Evolutionary conservation across 2,888 invertebrate genomes (phyloP).

Genomic region (Tenthredo mesomela): DNA sequence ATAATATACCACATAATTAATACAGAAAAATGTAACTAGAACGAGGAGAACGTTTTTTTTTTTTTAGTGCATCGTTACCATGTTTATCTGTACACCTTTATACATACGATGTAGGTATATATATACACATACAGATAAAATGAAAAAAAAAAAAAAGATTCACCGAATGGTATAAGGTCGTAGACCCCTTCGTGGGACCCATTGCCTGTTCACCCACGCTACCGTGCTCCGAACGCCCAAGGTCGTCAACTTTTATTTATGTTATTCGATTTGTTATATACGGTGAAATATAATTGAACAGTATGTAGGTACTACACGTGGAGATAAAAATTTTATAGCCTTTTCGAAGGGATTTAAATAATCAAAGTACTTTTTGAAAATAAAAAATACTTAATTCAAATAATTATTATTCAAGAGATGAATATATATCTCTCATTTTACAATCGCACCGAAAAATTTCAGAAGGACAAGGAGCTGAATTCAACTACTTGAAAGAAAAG

Average conservation of each 20-base stretch:
- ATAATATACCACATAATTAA: not conserved
- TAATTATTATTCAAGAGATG: not conserved
- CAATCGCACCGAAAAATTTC: no score
- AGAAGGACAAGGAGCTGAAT: no score
- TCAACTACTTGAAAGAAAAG: no score
- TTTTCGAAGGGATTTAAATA: not conserved
- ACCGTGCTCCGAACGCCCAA: conserved; percentile 24
- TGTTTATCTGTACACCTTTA: not conserved
- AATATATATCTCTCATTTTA: not conserved
- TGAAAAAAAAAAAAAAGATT: not conserved
- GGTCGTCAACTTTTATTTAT: conserved; percentile 47
- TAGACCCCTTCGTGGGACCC: conserved; percentile 33
- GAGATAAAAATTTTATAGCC: not conserved
- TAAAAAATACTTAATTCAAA: not conserved
- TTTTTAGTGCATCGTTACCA: conserved; percentile 4
- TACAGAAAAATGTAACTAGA: not conserved
- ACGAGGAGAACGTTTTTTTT: not conserved
- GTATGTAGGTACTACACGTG: not conserved
- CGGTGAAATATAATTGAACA: not conserved
- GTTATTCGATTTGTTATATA: conserved; percentile 31
- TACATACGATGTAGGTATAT: not conserved
- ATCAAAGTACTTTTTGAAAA: not conserved
- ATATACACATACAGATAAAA: not conserved
- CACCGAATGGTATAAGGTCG: conserved; percentile 43
- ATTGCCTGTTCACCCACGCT: conserved; percentile 31